A percentile compares a stretch with the other conserved stretches of the same genome.
phyloP scores from a whole-genome alignment of 2,113 vertebrate genomes.

The Cnemophilus loriae region DNA sequence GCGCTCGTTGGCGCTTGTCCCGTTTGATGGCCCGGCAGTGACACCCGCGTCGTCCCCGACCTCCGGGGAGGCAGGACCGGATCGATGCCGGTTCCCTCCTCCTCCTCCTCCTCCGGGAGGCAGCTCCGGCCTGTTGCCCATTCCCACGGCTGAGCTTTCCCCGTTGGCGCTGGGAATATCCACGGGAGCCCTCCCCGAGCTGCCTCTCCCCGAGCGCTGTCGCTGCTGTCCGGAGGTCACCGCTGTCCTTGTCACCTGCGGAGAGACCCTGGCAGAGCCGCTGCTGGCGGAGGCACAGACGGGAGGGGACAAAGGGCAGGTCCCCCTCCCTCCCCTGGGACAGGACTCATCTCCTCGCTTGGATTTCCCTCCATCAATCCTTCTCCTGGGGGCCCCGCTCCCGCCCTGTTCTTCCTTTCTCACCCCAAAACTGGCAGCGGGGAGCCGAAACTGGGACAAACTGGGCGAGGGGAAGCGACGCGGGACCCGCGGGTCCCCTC shows the following conservation, averaged over 20 bases:
- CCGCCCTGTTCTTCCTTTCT: neutral
- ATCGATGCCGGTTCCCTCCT: neutral
- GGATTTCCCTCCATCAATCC: neutral
- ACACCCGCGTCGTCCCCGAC: neutral
- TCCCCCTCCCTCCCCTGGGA: neutral
- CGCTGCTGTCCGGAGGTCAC: neutral
- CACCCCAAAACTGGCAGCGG: neutral
- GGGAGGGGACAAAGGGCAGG: neutral
- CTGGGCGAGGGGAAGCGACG: neutral
- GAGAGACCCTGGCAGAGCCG: neutral
- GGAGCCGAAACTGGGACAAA: neutral
- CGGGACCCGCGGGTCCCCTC: neutral
- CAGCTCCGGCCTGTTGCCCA: neutral
- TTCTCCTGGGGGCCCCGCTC: neutral
- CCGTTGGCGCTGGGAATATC: neutral
- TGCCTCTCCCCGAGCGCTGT: neutral
- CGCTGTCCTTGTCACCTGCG: neutral
- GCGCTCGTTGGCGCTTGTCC: neutral
- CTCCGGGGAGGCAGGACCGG: neutral
- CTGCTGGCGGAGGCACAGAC: neutral
- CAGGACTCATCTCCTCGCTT: rapidly evolving
- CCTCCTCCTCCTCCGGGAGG: neutral
- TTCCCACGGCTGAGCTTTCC: neutral
- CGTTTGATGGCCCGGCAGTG: neutral
- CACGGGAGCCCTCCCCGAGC: neutral